Percentiles rank a stretch among this genome's conserved stretches.
phyloP scores from a whole-genome alignment of 2,888 invertebrate species.

The Allophyes oxyacanthae region DNA sequence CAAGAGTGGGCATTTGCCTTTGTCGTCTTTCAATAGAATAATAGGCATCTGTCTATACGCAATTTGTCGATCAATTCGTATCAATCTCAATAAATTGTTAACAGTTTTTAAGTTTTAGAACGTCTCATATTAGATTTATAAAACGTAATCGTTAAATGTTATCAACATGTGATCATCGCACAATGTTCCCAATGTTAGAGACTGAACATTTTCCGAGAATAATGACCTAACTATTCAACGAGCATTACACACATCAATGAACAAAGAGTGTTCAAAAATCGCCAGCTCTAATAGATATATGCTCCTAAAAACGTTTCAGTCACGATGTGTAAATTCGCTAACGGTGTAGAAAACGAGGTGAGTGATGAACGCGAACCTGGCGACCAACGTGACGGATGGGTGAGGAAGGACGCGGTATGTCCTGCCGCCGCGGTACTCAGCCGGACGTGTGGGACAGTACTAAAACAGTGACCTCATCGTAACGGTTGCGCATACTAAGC shows the following conservation, averaged over 20 bases:
- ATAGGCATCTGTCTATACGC: conserved; percentile 10
- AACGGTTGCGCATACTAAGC: conserved; percentile 60
- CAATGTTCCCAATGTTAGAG: conserved; percentile 23
- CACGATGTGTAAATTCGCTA: conserved; percentile 76
- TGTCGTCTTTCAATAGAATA: conserved; percentile 31
- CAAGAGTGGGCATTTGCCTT: too few relatives aligned
- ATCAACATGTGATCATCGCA: conserved; percentile 19
- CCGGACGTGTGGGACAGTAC: conserved; percentile 69
- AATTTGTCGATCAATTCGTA: conserved; percentile 19
- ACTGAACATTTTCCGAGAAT: conserved; percentile 42
- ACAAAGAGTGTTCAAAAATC: conserved; percentile 55
- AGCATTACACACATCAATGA: conserved; percentile 49
- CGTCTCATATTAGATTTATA: conserved; percentile 8
- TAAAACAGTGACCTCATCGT: conserved; percentile 76
- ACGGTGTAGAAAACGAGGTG: conserved; percentile 67
- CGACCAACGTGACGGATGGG: conserved; percentile 57
- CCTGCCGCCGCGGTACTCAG: conserved; percentile 56
- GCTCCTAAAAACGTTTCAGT: conserved; percentile 45
- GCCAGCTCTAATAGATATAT: conserved; percentile 42
- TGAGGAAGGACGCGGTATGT: conserved; percentile 58
- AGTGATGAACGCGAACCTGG: conserved; percentile 50
- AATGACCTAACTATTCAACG: conserved; percentile 51
- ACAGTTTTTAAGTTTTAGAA: conserved; percentile 17
- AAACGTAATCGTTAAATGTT: conserved; percentile 11
- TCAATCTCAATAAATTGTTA: conserved; percentile 31